These are phyloP conservation scores for Glaucidium brasilianum DNA, from an alignment of 2,113 vertebrate species.

Conservation along the genomic window DNA sequence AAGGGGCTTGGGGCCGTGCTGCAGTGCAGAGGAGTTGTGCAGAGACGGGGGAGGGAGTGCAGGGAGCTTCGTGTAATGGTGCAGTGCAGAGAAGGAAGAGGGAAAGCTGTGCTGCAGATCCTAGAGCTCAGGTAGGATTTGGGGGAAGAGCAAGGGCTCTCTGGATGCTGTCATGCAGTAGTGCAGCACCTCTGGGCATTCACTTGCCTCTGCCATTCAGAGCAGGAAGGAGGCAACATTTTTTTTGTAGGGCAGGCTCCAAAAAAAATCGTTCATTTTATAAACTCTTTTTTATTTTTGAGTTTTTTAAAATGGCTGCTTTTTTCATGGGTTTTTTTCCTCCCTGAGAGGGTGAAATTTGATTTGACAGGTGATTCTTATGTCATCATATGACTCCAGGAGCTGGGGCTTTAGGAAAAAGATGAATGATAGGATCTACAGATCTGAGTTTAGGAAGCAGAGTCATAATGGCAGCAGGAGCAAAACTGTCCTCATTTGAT, in stretches of 20 bases:
- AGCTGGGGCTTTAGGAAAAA: not conserved
- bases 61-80: not conserved
- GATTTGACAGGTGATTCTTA: not conserved
- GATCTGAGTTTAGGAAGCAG: not conserved
- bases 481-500: not conserved
- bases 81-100: constrained; percentile 27
- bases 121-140: not conserved
- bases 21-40: constrained; percentile 51
- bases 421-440: not conserved
- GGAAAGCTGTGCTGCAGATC: constrained; percentile 34
- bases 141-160: not conserved
- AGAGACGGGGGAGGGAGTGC: not conserved
- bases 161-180: not conserved
- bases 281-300: not conserved
- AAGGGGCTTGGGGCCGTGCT: not conserved
- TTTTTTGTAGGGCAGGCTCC: not conserved
- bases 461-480: not conserved
- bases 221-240: not conserved
- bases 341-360: not conserved
- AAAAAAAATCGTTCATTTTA: not conserved
- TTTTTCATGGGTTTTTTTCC: not conserved
- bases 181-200: not conserved
- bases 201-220: not conserved
- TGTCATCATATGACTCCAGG: not conserved
- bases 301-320: not conserved